A percentile compares a stretch with the other conserved stretches of the same genome.
Conservation (phyloP, 2,888 invertebrate genomes). For the Bugulina stolonifera region DNA sequence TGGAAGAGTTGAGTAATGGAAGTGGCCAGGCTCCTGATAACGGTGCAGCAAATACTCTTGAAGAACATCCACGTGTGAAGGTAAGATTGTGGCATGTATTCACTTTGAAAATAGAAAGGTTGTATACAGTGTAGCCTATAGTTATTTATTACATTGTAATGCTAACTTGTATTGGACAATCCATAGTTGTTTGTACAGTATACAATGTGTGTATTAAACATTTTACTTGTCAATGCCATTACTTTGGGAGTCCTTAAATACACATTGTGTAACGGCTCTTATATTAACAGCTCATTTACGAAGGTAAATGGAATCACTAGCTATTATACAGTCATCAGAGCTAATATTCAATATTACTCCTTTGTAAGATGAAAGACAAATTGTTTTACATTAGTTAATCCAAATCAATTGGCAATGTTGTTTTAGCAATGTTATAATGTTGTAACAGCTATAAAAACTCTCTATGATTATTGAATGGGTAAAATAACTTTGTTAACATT, state of each 20-base stretch:
- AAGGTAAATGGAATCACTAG: background rate
- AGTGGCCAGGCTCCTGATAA: background rate
- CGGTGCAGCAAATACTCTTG: too few species aligned
- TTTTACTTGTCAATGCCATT: too few species aligned
- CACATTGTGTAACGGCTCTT: background rate
- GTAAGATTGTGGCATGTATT: too few species aligned
- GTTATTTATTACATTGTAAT: too few species aligned
- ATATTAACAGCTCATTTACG: background rate
- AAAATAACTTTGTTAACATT: too few species aligned
- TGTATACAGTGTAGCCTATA: too few species aligned
- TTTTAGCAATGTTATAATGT: background rate
- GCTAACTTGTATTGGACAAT: too few species aligned
- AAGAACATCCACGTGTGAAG: too few species aligned
- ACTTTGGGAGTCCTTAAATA: background rate
- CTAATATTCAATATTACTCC: background rate
- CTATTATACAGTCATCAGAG: background rate
- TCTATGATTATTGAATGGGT: background rate
- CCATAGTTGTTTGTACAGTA: too few species aligned
- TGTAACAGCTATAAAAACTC: background rate
- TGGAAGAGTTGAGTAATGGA: background rate
- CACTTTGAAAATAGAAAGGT: too few species aligned
- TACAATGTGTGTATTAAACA: too few species aligned
- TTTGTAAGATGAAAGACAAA: background rate
- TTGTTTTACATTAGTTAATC: background rate
- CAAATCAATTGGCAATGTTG: constrained; percentile 12